phyloP scores from a whole-genome alignment of 2,797 vertebrate genomes.

The Choloepus didactylus region DNA sequence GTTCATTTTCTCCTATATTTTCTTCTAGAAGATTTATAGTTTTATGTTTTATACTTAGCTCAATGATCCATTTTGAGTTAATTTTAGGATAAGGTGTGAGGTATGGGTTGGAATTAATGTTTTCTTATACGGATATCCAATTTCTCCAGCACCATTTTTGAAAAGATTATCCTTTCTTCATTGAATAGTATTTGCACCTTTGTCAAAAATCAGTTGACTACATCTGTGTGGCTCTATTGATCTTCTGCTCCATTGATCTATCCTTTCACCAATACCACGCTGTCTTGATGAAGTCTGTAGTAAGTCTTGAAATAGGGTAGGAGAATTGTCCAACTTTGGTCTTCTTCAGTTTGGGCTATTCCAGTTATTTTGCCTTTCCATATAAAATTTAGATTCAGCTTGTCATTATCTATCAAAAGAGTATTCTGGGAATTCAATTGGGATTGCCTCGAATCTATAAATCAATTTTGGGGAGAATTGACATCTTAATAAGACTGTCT shows the following conservation, averaged over 20 bases:
- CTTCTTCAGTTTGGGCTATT: background rate
- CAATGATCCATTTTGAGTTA: background rate
- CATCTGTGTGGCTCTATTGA: background rate
- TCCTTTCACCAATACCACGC: accelerated
- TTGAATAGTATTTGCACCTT: background rate
- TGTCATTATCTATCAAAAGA: background rate
- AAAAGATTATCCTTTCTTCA: background rate
- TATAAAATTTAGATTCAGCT: background rate
- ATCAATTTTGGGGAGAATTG: background rate
- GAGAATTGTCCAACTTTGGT: too few species aligned
- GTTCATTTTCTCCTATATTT: background rate
- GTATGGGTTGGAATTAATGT: background rate
- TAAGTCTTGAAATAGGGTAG: background rate
- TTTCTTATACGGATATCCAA: background rate
- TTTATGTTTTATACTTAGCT: background rate
- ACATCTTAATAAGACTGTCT: background rate
- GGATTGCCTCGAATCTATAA: background rate
- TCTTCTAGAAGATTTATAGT: background rate
- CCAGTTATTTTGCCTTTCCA: background rate
- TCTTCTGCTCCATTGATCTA: too few species aligned
- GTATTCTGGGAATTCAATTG: background rate
- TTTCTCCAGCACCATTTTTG: background rate
- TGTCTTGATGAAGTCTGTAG: background rate
- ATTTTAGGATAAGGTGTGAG: background rate
- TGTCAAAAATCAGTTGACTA: background rate